Percentiles rank a stretch among this genome's conserved stretches.
Conservation (phyloP, 1,140 invertebrate genomes). For the fruit fly (Drosophila melanogaster) region DNA sequence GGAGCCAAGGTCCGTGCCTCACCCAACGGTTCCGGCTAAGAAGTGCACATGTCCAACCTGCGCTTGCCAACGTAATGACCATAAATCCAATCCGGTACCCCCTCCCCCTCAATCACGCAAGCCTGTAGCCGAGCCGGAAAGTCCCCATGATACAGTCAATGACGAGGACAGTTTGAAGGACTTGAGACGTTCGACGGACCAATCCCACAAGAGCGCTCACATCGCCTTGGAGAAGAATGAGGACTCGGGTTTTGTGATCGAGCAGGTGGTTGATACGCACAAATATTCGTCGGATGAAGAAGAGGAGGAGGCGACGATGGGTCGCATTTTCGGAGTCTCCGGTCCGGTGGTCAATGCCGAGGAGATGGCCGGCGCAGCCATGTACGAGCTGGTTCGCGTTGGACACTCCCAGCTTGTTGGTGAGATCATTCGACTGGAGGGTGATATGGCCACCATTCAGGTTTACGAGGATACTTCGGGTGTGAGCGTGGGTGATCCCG, state of each 20-base stretch:
- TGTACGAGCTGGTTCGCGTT: constrained; percentile 99
- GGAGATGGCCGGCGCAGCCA: constrained; percentile 99
- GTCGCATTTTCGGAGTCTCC: constrained; percentile 8
- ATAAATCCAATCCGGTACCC: background rate
- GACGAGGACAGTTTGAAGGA: background rate
- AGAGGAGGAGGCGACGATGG: background rate
- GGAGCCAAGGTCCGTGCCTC: background rate
- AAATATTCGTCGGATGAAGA: background rate
- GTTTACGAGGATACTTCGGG: constrained; percentile 99
- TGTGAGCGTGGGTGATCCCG: constrained; percentile 99
- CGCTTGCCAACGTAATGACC: background rate
- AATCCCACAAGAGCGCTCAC: background rate
- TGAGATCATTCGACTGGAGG: constrained; percentile 99
- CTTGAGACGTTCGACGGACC: background rate
- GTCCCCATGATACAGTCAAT: background rate
- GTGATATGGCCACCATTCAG: constrained; percentile 99
- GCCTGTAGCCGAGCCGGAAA: background rate
- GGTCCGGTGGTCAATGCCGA: constrained; percentile 97
- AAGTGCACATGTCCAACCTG: constrained; percentile 3
- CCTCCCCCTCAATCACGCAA: background rate
- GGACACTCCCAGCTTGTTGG: constrained; percentile 99
- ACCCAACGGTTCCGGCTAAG: background rate
- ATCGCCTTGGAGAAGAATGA: background rate
- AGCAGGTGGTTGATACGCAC: constrained; percentile 1
- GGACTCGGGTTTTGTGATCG: background rate